These are phyloP conservation scores for Lasioglossum oenotherae DNA, from an alignment of 2,888 invertebrate genomes.

Conservation along the genomic window DNA sequence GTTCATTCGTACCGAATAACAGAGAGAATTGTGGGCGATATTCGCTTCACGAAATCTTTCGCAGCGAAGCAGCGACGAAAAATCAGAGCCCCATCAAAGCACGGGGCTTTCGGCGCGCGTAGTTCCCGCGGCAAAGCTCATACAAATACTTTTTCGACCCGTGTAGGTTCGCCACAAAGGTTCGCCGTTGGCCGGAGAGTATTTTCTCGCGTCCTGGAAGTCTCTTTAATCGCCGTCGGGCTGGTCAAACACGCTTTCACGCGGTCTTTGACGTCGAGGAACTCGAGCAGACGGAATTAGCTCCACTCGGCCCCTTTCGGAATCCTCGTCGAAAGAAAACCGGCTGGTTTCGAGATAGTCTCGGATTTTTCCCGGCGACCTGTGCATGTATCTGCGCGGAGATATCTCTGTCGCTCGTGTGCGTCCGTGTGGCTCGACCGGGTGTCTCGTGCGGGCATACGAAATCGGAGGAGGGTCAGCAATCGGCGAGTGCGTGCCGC, in stretches of 20 bases:
- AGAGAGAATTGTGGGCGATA: neutral
- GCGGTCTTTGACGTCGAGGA: neutral
- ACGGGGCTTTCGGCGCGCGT: neutral
- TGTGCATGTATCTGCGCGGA: neutral
- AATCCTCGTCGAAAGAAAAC: neutral
- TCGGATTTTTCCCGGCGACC: neutral
- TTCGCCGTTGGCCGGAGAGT: neutral
- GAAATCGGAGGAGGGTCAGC: conserved; percentile 2
- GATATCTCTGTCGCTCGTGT: neutral
- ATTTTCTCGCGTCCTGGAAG: neutral
- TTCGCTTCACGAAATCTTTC: neutral
- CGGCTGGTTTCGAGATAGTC: neutral
- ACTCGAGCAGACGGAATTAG: neutral
- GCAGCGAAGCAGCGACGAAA: neutral
- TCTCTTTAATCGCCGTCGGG: conserved; percentile 9
- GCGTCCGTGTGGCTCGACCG: neutral
- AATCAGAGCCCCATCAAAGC: neutral
- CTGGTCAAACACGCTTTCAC: conserved; percentile 1
- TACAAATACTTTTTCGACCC: neutral
- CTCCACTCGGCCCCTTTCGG: neutral
- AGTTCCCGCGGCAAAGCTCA: neutral
- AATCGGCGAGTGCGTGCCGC: conserved; percentile 10
- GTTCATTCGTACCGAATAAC: too few species aligned
- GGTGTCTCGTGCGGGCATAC: neutral
- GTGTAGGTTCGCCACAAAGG: neutral